These are phyloP conservation scores for Onychomys arenicola DNA, from an alignment of 2,797 vertebrate genomes.

Conservation along the genomic window DNA sequence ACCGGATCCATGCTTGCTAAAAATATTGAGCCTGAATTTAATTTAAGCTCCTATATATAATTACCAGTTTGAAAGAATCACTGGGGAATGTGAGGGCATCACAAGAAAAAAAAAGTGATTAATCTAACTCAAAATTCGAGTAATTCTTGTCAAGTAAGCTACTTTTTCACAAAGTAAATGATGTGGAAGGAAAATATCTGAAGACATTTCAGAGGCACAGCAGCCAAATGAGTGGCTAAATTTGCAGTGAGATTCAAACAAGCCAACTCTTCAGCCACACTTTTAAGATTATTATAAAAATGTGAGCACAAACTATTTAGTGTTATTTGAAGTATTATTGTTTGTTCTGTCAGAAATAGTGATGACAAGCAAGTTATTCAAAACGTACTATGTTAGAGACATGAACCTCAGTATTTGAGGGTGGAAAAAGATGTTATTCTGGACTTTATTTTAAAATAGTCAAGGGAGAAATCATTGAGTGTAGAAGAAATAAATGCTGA, in stretches of 20 bases:
- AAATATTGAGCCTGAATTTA: background rate
- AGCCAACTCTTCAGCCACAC: background rate
- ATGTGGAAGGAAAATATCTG: background rate
- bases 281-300: constrained; percentile 2
- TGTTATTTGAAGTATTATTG: background rate
- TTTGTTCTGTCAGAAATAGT: background rate
- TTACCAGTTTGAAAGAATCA: constrained; percentile 9
- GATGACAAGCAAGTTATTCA: background rate
- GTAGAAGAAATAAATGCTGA: background rate
- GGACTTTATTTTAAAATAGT: constrained; percentile 42
- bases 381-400: background rate
- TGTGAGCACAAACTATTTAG: background rate
- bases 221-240: background rate
- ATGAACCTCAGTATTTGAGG: background rate
- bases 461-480: background rate
- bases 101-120: background rate
- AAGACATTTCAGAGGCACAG: background rate
- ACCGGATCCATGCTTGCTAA: background rate
- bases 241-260: background rate
- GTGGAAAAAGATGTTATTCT: background rate
- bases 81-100: background rate
- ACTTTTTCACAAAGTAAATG: background rate
- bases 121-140: background rate
- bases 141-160: background rate
- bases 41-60: background rate